A percentile compares a stretch with the other conserved stretches of the same genome.
Conservation (phyloP, 1,140 invertebrate species). For the Hyles vespertilio region DNA sequence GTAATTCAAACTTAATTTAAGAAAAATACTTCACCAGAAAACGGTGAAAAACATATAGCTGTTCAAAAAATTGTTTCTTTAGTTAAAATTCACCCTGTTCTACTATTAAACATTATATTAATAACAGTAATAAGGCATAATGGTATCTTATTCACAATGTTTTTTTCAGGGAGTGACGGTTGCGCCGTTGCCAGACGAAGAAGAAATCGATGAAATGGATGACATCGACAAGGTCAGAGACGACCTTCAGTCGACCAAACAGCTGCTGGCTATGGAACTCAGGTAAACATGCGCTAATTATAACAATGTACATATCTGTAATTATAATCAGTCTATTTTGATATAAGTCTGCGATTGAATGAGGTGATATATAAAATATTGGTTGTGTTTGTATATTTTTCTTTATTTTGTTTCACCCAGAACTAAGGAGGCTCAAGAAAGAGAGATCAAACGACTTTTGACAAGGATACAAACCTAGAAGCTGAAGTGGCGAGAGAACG, state of each 20-base stretch:
- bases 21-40: no score
- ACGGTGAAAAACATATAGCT: no score
- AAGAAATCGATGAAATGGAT: slow-evolving; percentile 88
- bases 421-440: slow-evolving; percentile 89
- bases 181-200: slow-evolving; percentile 66
- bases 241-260: slow-evolving; percentile 93
- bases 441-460: slow-evolving; percentile 89
- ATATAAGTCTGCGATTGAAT: not conserved
- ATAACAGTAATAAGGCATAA: not conserved
- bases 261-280: slow-evolving; percentile 90
- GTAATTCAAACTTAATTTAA: no score
- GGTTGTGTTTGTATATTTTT: not conserved
- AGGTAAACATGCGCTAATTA: slow-evolving; percentile 42
- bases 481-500: slow-evolving; percentile 83
- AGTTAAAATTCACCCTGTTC: not conserved
- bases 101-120: not conserved
- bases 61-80: no score
- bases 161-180: slow-evolving; percentile 23
- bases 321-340: not conserved
- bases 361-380: not conserved
- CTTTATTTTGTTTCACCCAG: slow-evolving; percentile 48
- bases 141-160: slow-evolving; percentile 4
- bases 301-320: not conserved
- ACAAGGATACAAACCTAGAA: slow-evolving; percentile 86
- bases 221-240: slow-evolving; percentile 94